These are phyloP conservation scores for Mythimna loreyi DNA, from an alignment of 2,888 invertebrate genomes.

Conservation along the genomic window DNA sequence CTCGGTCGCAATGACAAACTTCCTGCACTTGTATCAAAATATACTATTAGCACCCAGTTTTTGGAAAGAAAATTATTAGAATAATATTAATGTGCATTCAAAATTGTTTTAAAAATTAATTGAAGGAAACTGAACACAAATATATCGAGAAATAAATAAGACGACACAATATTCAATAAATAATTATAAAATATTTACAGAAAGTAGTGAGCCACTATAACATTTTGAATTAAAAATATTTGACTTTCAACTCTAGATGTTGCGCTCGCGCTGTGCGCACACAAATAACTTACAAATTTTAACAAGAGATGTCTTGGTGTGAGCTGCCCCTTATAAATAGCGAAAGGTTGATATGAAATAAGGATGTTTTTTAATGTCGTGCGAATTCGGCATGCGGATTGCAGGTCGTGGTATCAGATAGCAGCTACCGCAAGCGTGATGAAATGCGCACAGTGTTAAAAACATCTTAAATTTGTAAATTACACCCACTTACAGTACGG, in stretches of 20 bases:
- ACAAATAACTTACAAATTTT: no score
- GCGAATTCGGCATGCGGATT: no score
- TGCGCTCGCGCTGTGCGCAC: no score
- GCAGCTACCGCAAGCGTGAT: no score
- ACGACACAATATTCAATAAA: constrained; percentile 54
- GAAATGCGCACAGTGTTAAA: no score
- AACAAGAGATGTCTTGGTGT: background rate
- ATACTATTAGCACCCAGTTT: background rate
- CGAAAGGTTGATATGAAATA: no score
- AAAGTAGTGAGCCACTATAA: constrained; percentile 18
- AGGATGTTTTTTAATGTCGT: no score
- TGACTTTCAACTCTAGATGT: background rate
- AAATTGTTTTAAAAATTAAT: no score
- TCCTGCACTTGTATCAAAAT: no score
- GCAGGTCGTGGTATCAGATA: no score
- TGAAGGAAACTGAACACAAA: background rate
- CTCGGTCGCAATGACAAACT: no score
- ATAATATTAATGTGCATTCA: background rate
- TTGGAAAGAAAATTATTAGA: background rate
- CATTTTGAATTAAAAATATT: constrained; percentile 1
- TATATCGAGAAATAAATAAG: constrained; percentile 47
- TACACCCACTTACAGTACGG: background rate
- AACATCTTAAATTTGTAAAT: background rate
- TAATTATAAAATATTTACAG: constrained; percentile 25
- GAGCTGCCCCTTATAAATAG: background rate